A percentile compares a stretch with the other conserved stretches of the same genome.
Evolutionary conservation across 2,888 invertebrate species (phyloP).

Genomic region (Cephonodes hylas): DNA sequence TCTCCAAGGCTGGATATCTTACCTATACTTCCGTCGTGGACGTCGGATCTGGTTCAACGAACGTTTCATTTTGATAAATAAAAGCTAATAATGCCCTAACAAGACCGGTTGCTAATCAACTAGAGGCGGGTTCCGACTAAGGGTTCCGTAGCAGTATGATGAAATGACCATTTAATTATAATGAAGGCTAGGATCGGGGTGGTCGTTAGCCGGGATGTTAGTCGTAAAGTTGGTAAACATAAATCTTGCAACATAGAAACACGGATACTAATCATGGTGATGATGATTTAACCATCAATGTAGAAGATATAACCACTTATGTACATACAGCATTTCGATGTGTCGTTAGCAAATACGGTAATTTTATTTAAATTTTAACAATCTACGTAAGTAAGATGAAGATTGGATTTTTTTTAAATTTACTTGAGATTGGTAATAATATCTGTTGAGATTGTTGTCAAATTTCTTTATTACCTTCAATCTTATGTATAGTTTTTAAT

Average conservation of each 20-base stretch:
- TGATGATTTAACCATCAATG: neutral
- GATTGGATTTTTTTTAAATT: no score
- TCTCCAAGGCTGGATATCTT: slow-evolving; percentile 14
- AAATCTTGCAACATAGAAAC: neutral
- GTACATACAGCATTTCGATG: neutral
- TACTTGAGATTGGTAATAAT: no score
- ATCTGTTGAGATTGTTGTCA: no score
- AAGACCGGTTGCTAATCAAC: neutral
- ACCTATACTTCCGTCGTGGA: slow-evolving; percentile 1
- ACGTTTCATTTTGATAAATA: neutral
- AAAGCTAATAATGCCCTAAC: neutral
- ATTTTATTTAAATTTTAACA: no score
- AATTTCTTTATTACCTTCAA: no score
- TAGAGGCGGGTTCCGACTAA: neutral
- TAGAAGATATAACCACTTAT: neutral
- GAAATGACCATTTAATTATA: neutral
- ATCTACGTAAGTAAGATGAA: no score
- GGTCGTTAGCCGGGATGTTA: neutral
- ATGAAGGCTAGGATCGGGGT: neutral
- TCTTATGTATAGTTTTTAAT: no score
- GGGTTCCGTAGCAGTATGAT: neutral
- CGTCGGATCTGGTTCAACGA: neutral
- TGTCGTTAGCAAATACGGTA: no score
- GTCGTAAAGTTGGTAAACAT: neutral
- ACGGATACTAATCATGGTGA: neutral